Percentiles rank a stretch among this genome's conserved stretches.
Conservation (phyloP, 2,797 vertebrate genomes). For the Yasuhikotakia modesta region DNA sequence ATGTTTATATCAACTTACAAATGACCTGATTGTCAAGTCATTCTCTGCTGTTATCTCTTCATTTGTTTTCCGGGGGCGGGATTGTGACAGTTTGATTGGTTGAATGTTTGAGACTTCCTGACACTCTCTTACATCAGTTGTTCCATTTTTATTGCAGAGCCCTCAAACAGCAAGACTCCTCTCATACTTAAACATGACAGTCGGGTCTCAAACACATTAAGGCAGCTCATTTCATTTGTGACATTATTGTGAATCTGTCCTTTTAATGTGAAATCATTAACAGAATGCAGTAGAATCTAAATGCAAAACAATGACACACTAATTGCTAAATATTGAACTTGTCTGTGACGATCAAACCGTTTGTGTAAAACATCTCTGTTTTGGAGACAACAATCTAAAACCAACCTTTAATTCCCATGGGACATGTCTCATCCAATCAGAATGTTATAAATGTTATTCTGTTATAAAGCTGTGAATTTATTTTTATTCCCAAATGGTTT, state of each 20-base stretch:
- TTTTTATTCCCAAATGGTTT: constrained; percentile 7
- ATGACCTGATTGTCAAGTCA: constrained; percentile 6
- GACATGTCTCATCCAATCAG: background rate
- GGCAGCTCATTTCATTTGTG: background rate
- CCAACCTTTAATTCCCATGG: constrained; percentile 1
- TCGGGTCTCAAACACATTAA: background rate
- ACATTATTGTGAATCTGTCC: constrained; percentile 1
- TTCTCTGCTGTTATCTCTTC: constrained; percentile 19
- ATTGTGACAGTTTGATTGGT: constrained; percentile 49
- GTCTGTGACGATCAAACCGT: background rate
- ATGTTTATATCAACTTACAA: constrained; percentile 7
- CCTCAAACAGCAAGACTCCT: background rate
- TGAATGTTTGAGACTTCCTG: constrained; percentile 26
- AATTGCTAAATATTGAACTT: constrained; percentile 24
- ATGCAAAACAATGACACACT: background rate
- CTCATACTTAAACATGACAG: constrained; percentile 5
- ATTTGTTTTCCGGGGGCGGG: background rate
- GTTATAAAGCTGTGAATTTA: constrained; percentile 1
- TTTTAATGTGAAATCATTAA: constrained; percentile 12
- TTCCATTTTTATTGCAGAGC: constrained; percentile 37
- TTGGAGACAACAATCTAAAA: background rate
- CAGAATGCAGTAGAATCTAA: constrained; percentile 18
- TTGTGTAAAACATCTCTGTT: background rate
- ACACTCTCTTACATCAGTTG: constrained; percentile 45
- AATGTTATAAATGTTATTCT: too few relatives aligned